phyloP scores from a whole-genome alignment of 2,888 invertebrate genomes.

The Apotomis capreana region DNA sequence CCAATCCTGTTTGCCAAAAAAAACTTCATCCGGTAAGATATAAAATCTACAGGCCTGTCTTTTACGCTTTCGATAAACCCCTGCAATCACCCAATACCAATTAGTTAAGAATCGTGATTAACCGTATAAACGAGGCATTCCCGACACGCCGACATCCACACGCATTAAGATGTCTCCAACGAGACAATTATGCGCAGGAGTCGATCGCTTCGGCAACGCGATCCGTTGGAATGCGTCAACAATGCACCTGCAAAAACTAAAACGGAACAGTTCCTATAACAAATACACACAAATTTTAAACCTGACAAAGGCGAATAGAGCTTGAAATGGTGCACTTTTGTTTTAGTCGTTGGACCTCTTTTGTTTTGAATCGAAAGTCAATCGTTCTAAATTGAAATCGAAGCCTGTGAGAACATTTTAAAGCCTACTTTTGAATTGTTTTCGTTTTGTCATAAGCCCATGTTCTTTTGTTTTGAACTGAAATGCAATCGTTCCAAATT shows the following conservation, averaged over 20 bases:
- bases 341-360: background rate
- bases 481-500: conserved; percentile 3
- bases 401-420: background rate
- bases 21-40: no score
- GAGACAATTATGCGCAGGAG: conserved; percentile 29
- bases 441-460: background rate
- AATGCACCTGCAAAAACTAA: background rate
- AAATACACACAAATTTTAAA: background rate
- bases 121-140: conserved; percentile 14
- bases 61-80: no score
- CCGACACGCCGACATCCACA: conserved; percentile 13
- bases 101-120: conserved; percentile 4
- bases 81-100: no score
- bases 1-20: no score
- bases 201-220: conserved; percentile 30
- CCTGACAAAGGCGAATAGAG: background rate
- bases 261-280: background rate
- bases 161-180: conserved; percentile 27
- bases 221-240: conserved; percentile 35
- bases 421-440: conserved; percentile 6
- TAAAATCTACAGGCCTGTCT: no score
- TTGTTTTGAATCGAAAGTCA: background rate
- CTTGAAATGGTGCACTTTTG: background rate
- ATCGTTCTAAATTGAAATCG: conserved; percentile 15
- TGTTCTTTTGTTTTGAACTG: conserved; percentile 3